Evolutionary conservation across 2,888 invertebrate species (phyloP).

Genomic region (Endomychus coccineus): DNA sequence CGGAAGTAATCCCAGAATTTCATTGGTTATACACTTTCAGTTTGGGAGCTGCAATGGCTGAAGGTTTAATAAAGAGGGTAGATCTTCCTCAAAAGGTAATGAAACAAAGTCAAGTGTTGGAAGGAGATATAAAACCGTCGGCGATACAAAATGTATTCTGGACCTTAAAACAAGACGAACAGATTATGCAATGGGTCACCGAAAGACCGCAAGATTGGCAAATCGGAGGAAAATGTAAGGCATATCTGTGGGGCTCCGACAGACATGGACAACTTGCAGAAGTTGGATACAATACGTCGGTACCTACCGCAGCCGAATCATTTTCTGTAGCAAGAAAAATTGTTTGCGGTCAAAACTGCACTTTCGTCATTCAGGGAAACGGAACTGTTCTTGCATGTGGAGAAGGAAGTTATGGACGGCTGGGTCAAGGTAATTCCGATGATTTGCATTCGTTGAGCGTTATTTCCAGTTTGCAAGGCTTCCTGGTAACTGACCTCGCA

Average conservation of each 20-base stretch:
- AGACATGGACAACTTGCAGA: constrained; percentile 58
- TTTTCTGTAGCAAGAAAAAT: constrained; percentile 50
- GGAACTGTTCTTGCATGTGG: constrained; percentile 58
- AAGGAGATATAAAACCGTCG: constrained; percentile 27
- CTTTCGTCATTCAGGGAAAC: constrained; percentile 52
- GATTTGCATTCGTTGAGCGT: constrained; percentile 52
- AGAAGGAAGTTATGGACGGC: constrained; percentile 56
- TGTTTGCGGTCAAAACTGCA: constrained; percentile 59
- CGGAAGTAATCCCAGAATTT: constrained; percentile 44
- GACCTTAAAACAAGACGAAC: constrained; percentile 52
- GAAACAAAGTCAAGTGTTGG: constrained; percentile 24
- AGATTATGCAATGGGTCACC: constrained; percentile 55
- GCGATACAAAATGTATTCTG: constrained; percentile 47
- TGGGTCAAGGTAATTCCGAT: constrained; percentile 58
- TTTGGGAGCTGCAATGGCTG: constrained; percentile 48
- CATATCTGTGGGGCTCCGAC: constrained; percentile 56
- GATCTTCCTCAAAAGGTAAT: constrained; percentile 44
- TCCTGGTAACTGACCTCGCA: constrained; percentile 54
- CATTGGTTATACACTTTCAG: constrained; percentile 53
- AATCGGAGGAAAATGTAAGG: constrained; percentile 54
- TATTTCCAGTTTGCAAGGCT: constrained; percentile 55
- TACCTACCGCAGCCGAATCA: constrained; percentile 43
- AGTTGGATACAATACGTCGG: constrained; percentile 41
- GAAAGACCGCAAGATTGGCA: constrained; percentile 59
- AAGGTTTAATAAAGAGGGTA: constrained; percentile 47